Evolutionary conservation across 2,797 vertebrate genomes (phyloP).

Genomic region (Pangasius sanitwongsei): DNA sequence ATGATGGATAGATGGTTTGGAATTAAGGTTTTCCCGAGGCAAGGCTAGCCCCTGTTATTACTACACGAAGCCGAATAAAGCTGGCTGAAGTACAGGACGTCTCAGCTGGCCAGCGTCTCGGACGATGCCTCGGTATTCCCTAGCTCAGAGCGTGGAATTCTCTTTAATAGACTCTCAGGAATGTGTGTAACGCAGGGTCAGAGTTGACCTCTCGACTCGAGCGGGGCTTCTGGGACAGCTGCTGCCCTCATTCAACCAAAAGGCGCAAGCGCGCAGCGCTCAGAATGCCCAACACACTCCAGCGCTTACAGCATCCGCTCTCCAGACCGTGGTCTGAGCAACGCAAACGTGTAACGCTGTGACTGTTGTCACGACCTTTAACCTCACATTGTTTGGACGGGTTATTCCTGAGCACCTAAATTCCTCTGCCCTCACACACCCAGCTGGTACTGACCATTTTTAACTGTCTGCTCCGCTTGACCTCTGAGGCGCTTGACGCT

Average conservation of each 20-base stretch:
- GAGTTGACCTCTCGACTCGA: constrained; percentile 39
- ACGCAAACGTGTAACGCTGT: not conserved
- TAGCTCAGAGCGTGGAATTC: not conserved
- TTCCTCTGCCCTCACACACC: not conserved
- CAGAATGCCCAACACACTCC: not conserved
- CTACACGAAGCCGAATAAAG: not conserved
- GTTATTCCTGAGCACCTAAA: not conserved
- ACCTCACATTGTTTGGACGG: not conserved
- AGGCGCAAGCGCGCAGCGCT: not conserved
- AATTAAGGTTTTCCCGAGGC: not conserved
- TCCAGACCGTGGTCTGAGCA: not conserved
- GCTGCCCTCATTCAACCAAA: constrained; percentile 32
- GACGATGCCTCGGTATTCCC: not conserved
- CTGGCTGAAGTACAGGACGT: not conserved
- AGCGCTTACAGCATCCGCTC: not conserved
- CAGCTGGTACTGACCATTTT: constrained; percentile 18
- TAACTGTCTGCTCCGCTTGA: constrained; percentile 28
- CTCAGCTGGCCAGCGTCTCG: not conserved
- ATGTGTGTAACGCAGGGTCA: constrained; percentile 44
- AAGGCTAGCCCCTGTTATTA: not conserved
- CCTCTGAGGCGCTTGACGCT: not conserved
- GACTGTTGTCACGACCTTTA: not conserved
- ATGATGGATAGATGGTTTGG: not conserved
- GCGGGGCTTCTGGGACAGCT: constrained; percentile 15
- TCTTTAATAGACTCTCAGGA: constrained; percentile 33